Conservation (phyloP, 2,113 vertebrate species). For the Tringa solitaria region DNA sequence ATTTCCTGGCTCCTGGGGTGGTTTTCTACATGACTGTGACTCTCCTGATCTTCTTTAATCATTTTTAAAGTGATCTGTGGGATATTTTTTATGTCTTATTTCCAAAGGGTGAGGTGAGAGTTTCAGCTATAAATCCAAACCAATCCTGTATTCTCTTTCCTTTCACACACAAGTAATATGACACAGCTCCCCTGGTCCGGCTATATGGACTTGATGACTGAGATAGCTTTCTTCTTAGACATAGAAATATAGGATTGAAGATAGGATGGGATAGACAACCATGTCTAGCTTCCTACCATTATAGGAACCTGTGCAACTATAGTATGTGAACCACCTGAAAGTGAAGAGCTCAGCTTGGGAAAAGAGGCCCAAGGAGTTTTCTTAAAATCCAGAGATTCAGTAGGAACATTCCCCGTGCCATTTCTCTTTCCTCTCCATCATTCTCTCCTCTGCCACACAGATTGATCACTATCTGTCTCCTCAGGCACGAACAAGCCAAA, state of each 20-base stretch:
- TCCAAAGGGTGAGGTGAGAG: background rate
- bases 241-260: background rate
- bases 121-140: background rate
- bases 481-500: background rate
- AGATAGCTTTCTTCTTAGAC: background rate
- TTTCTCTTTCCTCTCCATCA: background rate
- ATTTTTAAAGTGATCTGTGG: background rate
- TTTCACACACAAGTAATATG: background rate
- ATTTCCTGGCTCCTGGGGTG: background rate
- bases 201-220: background rate
- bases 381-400: background rate
- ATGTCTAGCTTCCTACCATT: background rate
- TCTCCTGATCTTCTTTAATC: background rate
- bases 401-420: background rate
- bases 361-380: background rate
- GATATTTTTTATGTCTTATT: background rate
- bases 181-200: background rate
- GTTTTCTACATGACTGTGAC: background rate
- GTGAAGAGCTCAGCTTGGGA: background rate
- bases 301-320: background rate
- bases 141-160: background rate
- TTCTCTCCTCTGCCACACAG: background rate
- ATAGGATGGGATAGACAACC: background rate
- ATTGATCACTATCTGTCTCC: background rate
- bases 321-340: background rate